These are phyloP conservation scores for Cercocebus atys DNA, from an alignment of 2,113 vertebrate genomes.

Conservation along the genomic window DNA sequence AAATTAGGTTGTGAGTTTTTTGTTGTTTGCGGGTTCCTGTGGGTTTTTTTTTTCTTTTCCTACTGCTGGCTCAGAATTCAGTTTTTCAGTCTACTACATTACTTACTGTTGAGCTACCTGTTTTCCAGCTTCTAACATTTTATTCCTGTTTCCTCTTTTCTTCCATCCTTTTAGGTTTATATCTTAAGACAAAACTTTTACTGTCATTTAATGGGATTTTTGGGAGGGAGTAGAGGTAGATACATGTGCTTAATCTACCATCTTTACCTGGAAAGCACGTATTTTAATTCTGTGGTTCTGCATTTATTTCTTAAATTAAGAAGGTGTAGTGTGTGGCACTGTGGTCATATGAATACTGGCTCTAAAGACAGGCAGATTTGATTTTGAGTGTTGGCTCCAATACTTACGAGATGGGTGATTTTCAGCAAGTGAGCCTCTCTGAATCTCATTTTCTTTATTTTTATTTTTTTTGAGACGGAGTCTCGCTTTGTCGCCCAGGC, in stretches of 20 bases:
- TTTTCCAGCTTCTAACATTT: neutral
- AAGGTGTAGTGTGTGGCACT: neutral
- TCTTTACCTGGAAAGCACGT: neutral
- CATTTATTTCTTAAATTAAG: neutral
- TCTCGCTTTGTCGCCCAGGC: too few species aligned
- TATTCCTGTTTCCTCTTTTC: neutral
- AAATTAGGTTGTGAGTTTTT: neutral
- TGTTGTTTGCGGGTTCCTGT: neutral
- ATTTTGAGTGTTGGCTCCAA: neutral
- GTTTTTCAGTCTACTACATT: neutral
- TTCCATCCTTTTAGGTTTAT: neutral
- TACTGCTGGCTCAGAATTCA: neutral
- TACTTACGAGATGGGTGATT: neutral
- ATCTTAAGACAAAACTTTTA: slow-evolving; percentile 9
- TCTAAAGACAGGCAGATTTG: neutral
- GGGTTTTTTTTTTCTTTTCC: neutral
- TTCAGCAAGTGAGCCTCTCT: neutral
- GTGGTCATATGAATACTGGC: neutral
- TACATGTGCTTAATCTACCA: neutral
- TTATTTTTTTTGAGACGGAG: too few species aligned
- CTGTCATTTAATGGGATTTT: neutral
- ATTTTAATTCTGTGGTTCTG: neutral
- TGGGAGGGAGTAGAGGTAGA: neutral
- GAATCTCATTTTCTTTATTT: neutral
- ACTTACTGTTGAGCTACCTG: neutral